Evolutionary conservation across 2,888 invertebrate species (phyloP), one percentile per base, ranked within the genome.

Genomic region (Zygogramma bicolorata): DNA sequence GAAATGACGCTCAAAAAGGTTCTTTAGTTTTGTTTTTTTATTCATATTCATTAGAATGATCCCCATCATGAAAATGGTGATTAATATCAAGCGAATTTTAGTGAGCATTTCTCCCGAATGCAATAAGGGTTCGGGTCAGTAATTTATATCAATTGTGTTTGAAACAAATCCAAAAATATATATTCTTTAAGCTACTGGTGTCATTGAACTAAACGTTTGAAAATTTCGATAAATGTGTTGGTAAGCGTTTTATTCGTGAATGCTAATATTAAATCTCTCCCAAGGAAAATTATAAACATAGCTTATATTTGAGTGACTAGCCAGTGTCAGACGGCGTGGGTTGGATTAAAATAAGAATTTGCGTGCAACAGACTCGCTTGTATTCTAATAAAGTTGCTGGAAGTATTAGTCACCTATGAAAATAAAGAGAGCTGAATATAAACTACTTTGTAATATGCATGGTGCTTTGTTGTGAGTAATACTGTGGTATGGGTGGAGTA

Each of bases 351-450:
- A 61, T 38, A 62, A 62, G 58, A 57, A 58, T 34, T 63, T 62
- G 61, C 40, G 68, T 68, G 68, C 53, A 53, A n/a, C 62, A 62
- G 25, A 62, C 62, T 62, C 27, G 46, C 34, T 62, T 29, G 62
- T 62, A 62, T 62, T 62, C 62, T 62, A 27, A 62, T 62, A 40
- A 27, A 62, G 62, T 46, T 62, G 27, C 62, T 62, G 62, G 62
- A 53, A 62, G 40, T 62, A 46, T 62, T 62, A 62, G 42, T 62
- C 62, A 62, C 62, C 62, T 25, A 25, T 62, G 40, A 42, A 62
- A 62, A 62, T 62, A 62, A 40, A 62, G 6, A 38, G 31, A 62
- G 20, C 29, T 27, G 61, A 22, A 42, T 22, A 62, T 13, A 62
- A n/a, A 53, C 27, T 53, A 53, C 53, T 25, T 25, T 13, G 53